Percentiles rank a stretch among this genome's conserved stretches.
Conservation (phyloP, 2,888 invertebrate species). For the Drosophila hamatofila region DNA sequence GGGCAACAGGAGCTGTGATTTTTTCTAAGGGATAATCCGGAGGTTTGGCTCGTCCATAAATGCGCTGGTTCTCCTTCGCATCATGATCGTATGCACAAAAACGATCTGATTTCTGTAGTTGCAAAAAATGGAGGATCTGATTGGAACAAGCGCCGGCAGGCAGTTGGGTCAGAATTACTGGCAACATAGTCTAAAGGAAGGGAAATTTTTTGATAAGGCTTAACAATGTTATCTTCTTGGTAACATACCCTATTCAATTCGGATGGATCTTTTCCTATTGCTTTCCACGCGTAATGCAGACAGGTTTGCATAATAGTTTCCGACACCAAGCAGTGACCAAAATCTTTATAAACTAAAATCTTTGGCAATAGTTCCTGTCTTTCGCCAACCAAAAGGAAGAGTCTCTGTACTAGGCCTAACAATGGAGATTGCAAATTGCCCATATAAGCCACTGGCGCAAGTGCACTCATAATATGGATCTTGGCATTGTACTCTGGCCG, state of each 20-base stretch:
- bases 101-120: slow-evolving; percentile 81
- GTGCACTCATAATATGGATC: slow-evolving; percentile 85
- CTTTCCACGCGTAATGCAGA: slow-evolving; percentile 85
- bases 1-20: slow-evolving; percentile 85
- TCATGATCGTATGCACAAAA: slow-evolving; percentile 86
- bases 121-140: slow-evolving; percentile 87
- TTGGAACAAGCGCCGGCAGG: slow-evolving; percentile 87
- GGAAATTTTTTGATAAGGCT: no score
- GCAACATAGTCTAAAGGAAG: slow-evolving; percentile 86
- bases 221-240: background rate
- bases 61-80: slow-evolving; percentile 82
- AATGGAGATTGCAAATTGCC: slow-evolving; percentile 81
- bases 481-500: slow-evolving; percentile 86
- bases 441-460: slow-evolving; percentile 87
- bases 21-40: slow-evolving; percentile 86
- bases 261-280: slow-evolving; percentile 85
- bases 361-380: slow-evolving; percentile 56
- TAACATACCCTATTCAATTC: slow-evolving; percentile 83
- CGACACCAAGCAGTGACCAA: slow-evolving; percentile 52
- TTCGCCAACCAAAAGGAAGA: slow-evolving; percentile 49
- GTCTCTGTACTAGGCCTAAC: slow-evolving; percentile 59
- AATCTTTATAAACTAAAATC: background rate
- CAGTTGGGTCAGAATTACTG: slow-evolving; percentile 87
- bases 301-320: slow-evolving; percentile 54
- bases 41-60: slow-evolving; percentile 85